phyloP scores from a whole-genome alignment of 2,797 vertebrate species.

The Onychomys leucogaster region DNA sequence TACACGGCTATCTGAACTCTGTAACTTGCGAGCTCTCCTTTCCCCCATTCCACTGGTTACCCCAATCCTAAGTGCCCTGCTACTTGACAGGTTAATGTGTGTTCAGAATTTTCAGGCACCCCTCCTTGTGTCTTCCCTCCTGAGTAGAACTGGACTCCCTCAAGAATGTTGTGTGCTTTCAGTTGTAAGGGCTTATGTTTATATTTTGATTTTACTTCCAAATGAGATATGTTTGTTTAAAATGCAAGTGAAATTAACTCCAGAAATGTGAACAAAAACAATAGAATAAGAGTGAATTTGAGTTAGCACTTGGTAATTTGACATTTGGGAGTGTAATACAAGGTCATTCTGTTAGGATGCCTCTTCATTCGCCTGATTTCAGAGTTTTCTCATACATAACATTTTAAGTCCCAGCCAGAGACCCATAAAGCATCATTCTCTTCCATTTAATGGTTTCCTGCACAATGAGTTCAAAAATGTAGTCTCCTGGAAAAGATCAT shows the following conservation, averaged over 20 bases:
- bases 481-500: conserved; percentile 75
- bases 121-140: not conserved
- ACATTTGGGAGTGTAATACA: conserved; percentile 46
- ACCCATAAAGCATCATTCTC: conserved; percentile 71
- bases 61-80: not conserved
- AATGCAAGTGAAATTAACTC: conserved; percentile 50
- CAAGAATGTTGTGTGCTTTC: conserved; percentile 23
- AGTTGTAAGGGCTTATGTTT: conserved; percentile 23
- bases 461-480: conserved; percentile 70
- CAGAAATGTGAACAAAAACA: conserved; percentile 32
- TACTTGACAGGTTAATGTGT: not conserved
- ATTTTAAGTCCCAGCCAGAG: conserved; percentile 59
- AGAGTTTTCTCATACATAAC: conserved; percentile 61
- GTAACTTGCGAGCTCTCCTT: not conserved
- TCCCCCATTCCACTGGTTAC: not conserved
- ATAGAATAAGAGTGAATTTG: conserved; percentile 43
- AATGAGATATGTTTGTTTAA: not conserved
- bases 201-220: conserved; percentile 45
- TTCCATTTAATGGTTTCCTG: conserved; percentile 75
- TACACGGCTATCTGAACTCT: not conserved
- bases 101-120: not conserved
- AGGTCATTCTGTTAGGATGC: conserved; percentile 51
- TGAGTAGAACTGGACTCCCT: not conserved
- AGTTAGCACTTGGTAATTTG: conserved; percentile 55
- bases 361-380: conserved; percentile 25